Percentiles rank a stretch among this genome's conserved stretches.
These are phyloP conservation scores for Dicaeum eximium DNA, from an alignment of 2,113 vertebrate genomes.

Conservation along the genomic window DNA sequence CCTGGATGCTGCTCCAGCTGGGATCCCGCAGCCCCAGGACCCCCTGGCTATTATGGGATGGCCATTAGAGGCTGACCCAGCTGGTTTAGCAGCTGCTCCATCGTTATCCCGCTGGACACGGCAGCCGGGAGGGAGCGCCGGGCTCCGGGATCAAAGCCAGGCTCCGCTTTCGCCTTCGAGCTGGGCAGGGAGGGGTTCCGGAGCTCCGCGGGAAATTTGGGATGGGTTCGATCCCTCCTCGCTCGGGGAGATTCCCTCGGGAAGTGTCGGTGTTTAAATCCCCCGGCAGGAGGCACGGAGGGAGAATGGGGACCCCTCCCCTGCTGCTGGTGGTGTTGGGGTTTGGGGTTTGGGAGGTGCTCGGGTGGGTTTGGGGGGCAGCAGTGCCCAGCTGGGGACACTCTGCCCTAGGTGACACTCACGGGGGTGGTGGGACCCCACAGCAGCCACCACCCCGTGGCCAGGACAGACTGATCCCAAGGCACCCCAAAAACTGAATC, in stretches of 20 bases:
- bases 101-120: rapidly evolving
- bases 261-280: background rate
- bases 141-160: background rate
- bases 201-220: background rate
- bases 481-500: background rate
- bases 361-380: background rate
- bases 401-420: background rate
- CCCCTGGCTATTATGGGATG: background rate
- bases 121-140: background rate
- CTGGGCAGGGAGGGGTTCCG: too few species aligned
- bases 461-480: background rate
- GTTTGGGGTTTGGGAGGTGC: background rate
- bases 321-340: background rate
- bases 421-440: background rate
- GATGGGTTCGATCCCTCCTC: background rate
- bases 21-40: background rate
- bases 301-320: too few species aligned
- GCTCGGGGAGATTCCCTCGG: background rate
- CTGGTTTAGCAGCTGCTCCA: background rate
- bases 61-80: background rate
- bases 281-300: rapidly evolving
- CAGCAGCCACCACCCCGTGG: rapidly evolving
- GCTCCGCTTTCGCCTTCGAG: rapidly evolving
- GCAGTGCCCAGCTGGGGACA: background rate
- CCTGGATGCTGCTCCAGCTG: background rate